Percentiles rank a stretch among this genome's conserved stretches.
phyloP scores from a whole-genome alignment of 2,888 invertebrate genomes.

The Neoascia interrupta region DNA sequence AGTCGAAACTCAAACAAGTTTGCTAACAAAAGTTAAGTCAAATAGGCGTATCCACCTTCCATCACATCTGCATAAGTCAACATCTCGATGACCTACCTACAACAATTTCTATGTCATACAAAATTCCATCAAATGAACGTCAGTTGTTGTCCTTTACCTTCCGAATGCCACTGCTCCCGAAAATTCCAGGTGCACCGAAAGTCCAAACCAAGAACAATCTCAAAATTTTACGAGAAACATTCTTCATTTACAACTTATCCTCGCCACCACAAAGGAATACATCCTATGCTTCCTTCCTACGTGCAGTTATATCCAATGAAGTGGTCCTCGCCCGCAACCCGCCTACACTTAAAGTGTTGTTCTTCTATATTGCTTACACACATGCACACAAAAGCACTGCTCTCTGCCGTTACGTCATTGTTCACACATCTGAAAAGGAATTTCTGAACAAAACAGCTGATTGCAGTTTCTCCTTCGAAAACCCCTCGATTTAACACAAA shows the following conservation, averaged over 20 bases:
- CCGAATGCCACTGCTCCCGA: conserved; percentile 22
- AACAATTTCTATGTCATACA: conserved; percentile 43
- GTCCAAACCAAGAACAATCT: conserved; percentile 57
- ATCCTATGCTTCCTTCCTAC: conserved; percentile 27
- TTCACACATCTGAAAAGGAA: conserved; percentile 24
- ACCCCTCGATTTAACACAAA: conserved; percentile 28
- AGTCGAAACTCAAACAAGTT: conserved; percentile 9
- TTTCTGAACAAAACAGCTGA: conserved; percentile 64
- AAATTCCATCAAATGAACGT: conserved; percentile 48
- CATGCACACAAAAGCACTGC: not conserved
- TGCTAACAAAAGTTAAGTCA: conserved; percentile 7
- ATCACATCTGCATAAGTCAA: conserved; percentile 35
- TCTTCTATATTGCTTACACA: not conserved
- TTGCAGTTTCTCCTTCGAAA: conserved; percentile 31
- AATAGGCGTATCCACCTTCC: conserved; percentile 5
- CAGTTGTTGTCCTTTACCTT: conserved; percentile 15
- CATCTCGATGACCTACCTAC: conserved; percentile 51
- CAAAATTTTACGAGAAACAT: conserved; percentile 62
- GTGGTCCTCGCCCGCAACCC: not conserved
- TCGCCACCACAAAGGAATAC: conserved; percentile 26
- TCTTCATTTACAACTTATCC: conserved; percentile 61
- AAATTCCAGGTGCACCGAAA: conserved; percentile 58
- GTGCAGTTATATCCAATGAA: not conserved
- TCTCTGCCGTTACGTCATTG: conserved; percentile 9
- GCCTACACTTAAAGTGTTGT: not conserved